A percentile compares a stretch with the other conserved stretches of the same genome.
phyloP scores from a whole-genome alignment of 2,113 vertebrate species.

The Phoxinus phoxinus region DNA sequence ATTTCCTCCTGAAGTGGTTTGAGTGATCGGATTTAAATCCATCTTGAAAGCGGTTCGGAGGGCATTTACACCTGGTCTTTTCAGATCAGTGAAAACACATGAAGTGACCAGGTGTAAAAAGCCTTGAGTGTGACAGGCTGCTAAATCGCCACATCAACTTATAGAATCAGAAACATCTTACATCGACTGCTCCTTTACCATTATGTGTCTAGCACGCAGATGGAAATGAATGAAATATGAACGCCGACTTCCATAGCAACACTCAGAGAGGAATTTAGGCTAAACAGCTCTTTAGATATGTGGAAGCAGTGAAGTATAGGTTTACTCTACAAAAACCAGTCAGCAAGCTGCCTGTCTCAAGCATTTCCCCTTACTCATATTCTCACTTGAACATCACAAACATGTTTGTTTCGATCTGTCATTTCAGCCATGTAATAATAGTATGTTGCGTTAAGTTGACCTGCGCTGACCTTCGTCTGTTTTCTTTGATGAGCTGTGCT shows the following conservation, averaged over 20 bases:
- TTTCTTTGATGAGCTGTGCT: background rate
- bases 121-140: background rate
- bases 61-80: background rate
- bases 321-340: slow-evolving; percentile 18
- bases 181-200: slow-evolving; percentile 4
- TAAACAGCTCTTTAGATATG: background rate
- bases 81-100: background rate
- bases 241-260: background rate
- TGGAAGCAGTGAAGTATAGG: background rate
- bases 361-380: slow-evolving; percentile 2
- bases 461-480: background rate
- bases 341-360: background rate
- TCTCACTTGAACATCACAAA: background rate
- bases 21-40: background rate
- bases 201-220: background rate
- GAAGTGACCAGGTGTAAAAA: too few species aligned
- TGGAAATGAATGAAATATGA: background rate
- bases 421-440: slow-evolving; percentile 10
- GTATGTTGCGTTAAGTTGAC: background rate
- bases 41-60: background rate
- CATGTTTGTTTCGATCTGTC: background rate
- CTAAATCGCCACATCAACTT: slow-evolving; percentile 30
- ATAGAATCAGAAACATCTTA: background rate
- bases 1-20: background rate
- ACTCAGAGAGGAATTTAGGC: background rate